These are phyloP conservation scores for Chondrilla cf. caribensis DNA, from an alignment of 37 sponge, comb jelly and placozoan genomes.

Conservation along the genomic window DNA sequence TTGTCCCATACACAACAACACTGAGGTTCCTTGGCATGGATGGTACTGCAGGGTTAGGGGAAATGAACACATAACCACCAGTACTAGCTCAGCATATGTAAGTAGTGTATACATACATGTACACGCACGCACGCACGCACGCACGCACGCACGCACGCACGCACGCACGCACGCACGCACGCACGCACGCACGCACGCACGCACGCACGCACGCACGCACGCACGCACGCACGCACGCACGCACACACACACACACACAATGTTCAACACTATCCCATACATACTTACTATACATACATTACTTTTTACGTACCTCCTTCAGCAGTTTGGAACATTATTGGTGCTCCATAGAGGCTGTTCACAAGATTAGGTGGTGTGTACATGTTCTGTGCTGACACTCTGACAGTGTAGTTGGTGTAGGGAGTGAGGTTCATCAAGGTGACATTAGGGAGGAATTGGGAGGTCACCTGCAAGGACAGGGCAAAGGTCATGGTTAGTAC, in stretches of 20 bases:
- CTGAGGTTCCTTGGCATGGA: too few species aligned
- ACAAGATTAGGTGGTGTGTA: neutral
- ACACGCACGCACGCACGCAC: too few species aligned
- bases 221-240: neutral
- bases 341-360: neutral
- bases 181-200: too few species aligned
- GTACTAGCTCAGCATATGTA: too few species aligned
- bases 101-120: too few species aligned
- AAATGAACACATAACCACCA: too few species aligned
- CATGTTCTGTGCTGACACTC: neutral
- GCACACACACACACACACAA: neutral
- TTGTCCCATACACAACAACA: too few species aligned
- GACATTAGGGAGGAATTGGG: neutral
- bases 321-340: neutral
- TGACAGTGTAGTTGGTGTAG: neutral
- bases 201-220: too few species aligned
- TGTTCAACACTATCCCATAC: neutral
- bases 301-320: conserved; percentile 4
- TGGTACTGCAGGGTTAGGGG: too few species aligned
- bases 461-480: neutral
- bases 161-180: too few species aligned
- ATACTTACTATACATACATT: neutral
- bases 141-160: too few species aligned
- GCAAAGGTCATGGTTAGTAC: too few species aligned
- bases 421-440: neutral